Evolutionary conservation across 1,140 invertebrate species (phyloP).

Genomic region (Drosophila bocqueti): DNA sequence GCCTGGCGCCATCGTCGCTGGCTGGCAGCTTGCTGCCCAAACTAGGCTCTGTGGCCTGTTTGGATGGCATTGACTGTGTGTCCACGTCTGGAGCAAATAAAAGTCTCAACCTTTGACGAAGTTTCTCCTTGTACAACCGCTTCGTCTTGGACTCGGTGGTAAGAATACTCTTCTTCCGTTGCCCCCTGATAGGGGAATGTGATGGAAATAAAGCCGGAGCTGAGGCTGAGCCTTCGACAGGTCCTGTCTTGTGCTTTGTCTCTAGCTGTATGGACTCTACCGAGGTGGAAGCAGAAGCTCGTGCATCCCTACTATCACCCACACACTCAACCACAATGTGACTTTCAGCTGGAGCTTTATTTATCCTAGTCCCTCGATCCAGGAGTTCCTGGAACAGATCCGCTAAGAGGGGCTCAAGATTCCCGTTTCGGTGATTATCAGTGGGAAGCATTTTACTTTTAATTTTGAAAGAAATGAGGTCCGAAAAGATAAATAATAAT

Average conservation of each 20-base stretch:
- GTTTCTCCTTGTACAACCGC: not conserved
- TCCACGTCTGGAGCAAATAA: not conserved
- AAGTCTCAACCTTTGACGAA: not conserved
- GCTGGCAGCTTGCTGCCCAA: not conserved
- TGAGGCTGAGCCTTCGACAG: not conserved
- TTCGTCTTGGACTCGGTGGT: not conserved
- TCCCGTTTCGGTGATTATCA: not conserved
- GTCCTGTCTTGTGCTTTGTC: no score
- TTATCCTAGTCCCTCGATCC: not conserved
- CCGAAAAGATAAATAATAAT: not conserved
- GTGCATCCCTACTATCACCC: constrained; percentile 6
- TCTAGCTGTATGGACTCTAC: not conserved
- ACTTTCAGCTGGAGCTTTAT: not conserved
- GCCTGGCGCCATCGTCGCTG: not conserved
- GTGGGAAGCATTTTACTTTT: constrained; percentile 21
- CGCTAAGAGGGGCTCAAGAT: constrained; percentile 7
- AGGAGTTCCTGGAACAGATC: constrained; percentile 39
- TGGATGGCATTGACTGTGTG: not conserved
- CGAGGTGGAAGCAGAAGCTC: not conserved
- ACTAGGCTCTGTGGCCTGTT: not conserved
- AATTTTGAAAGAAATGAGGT: not conserved
- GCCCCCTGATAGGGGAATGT: not conserved
- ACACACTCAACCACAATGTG: not conserved
- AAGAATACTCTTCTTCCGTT: not conserved
- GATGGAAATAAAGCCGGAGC: not conserved